A percentile compares a stretch with the other conserved stretches of the same genome.
phyloP scores from a whole-genome alignment of 2,797 vertebrate species.

The Cirrhinus molitorella region DNA sequence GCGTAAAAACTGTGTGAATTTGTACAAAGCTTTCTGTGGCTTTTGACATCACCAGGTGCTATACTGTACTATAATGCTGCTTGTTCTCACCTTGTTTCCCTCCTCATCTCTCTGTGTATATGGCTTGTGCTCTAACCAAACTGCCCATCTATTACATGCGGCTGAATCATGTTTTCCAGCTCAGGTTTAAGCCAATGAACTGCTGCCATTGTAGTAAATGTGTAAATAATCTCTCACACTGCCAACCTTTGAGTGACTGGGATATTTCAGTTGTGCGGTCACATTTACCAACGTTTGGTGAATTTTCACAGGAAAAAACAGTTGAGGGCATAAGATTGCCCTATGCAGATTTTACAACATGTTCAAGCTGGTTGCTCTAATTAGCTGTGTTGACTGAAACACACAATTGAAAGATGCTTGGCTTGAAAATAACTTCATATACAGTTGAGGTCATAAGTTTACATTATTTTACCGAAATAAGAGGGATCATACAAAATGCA shows the following conservation, averaged over 20 bases:
- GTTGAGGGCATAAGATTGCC: neutral
- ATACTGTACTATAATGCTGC: slow-evolving; percentile 61
- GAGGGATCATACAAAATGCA: too few relatives aligned
- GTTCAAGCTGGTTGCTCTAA: neutral
- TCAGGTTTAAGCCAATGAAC: slow-evolving; percentile 64
- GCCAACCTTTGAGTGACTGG: slow-evolving; percentile 24
- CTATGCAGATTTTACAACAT: neutral
- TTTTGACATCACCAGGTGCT: slow-evolving; percentile 61
- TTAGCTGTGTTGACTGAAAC: neutral
- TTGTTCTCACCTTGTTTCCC: slow-evolving; percentile 51
- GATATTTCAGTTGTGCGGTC: neutral
- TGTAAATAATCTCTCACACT: slow-evolving; percentile 55
- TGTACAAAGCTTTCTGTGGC: slow-evolving; percentile 59
- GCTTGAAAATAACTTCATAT: too few relatives aligned
- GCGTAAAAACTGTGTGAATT: slow-evolving; percentile 54
- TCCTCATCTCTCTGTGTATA: slow-evolving; percentile 33
- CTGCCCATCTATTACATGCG: slow-evolving; percentile 44
- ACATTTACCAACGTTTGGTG: neutral
- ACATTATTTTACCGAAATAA: too few relatives aligned
- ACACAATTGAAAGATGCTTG: too few relatives aligned
- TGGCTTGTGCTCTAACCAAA: slow-evolving; percentile 39
- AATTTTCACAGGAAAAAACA: neutral
- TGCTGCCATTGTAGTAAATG: slow-evolving; percentile 51
- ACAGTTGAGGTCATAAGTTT: too few relatives aligned
- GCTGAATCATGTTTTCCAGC: slow-evolving; percentile 56